Base-by-base conservation (phyloP, 2,797 vertebrate species). In the Limosa lapponica region DNA sequence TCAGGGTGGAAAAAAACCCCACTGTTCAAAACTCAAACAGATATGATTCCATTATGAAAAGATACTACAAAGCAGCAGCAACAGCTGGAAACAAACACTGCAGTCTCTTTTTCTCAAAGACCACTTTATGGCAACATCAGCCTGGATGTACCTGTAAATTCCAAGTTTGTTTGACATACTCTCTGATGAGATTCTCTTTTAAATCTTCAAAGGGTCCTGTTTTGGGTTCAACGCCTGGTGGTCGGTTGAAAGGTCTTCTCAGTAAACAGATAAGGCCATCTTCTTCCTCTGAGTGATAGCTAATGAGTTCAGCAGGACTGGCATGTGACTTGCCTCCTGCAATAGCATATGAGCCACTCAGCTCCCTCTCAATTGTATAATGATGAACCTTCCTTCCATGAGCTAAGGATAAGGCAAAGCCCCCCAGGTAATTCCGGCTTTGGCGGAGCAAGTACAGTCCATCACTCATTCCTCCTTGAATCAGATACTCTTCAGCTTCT, bases 141-240 rank as follows among this genome's bases (percentile, higher is more conserved):
- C 19, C 10, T 13, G 30, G 24, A 97, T 98, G 90, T 70, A 99
- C 99, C 99, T 98, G 98, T 80, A 99, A 97, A 81, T 99, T 99
- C 99, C 99, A 99, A 0, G 98, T 99, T 97, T 99, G 98, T 87
- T 98, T 98, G 10, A 99, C 99, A 4, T 99, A 99, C 57, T 99
- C 99, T 85, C 98, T 98, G 93, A 99, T 99, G 69, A 99, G 98
- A 84, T 98, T 98, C 89, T 99, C 99, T 94, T 99, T 99, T 75
- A 99, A 97, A 97, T 99, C 99, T 96, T 99, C 99, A 70, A 99
- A 99, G 0, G 98, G 98, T 30, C 99, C 99, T 10, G 98, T 99
- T 97, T 99, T 99, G 8, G 99, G 99, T 96, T 99, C 98, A 81
- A 99, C 97, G 0, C 99, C 99, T 1, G 97, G 98, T 6, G 99